Evolutionary conservation across 1,140 invertebrate species (phyloP), one percentile per base, ranked within the genome.

Genomic region (Leguminivora glycinivorella): DNA sequence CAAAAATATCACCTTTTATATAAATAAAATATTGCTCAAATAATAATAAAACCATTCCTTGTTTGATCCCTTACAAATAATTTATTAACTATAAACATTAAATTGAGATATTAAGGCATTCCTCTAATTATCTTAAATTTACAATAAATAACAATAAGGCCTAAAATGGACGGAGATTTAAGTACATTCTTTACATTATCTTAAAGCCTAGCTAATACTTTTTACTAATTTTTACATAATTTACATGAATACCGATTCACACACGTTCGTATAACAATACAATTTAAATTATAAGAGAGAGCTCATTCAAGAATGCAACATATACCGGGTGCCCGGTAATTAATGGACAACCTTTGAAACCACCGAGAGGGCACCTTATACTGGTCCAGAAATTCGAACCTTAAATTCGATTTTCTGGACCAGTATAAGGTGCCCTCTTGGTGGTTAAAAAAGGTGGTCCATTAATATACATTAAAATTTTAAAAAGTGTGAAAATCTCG

Each of bases 61-160:
- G 58, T 63, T 63, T 63, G 7, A 29, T 29, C 26, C 58, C 58
- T 22, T 67, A 34, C 29, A 43, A 43, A 67, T 40, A 67, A 43
- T 40, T 22, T 19, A 34, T 22, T 67, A 38, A 67, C 14, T 31
- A 56, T 52, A 29, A 69, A 43, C 56, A 69, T 69, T 52, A 56
- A 26, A 43, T 52, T 69, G 25, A 52, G 31, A 69, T 10, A 69
- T 22, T 43, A 29, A 60, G 56, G 56, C 24, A 29, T 63, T 29
- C 5, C 24, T 29, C 9, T 72, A 72, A 69, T 29, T 76, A 81
- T 72, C 70, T 78, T 81, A 79, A 22, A 69, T 17, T 76, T 87
- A 87, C 38, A 89, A 90, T 90, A 90, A 90, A 89, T 89, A 90
- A 90, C 83, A 84, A 79, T 84, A 87, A 83, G 81, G 80, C 75